phyloP scores from a whole-genome alignment of 2,888 invertebrate species.

The Microdon myrmicae region DNA sequence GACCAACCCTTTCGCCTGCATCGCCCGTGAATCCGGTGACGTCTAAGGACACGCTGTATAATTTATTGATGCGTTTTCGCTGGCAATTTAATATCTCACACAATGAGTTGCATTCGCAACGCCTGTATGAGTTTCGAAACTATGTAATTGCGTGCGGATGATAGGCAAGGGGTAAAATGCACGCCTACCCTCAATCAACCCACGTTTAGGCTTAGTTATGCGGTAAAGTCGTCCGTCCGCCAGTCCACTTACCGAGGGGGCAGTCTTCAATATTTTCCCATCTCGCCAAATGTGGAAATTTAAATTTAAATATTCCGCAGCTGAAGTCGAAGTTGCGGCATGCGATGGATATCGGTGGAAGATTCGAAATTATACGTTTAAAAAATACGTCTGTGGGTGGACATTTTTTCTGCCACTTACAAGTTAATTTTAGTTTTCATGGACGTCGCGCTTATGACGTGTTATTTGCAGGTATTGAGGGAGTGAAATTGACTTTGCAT shows the following conservation, averaged over 20 bases:
- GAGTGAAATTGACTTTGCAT: slow-evolving; percentile 38
- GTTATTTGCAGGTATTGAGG: slow-evolving; percentile 16
- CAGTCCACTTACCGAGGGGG: slow-evolving; percentile 12
- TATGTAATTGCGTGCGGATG: slow-evolving; percentile 27
- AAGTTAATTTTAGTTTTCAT: slow-evolving; percentile 30
- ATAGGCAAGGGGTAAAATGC: slow-evolving; percentile 21
- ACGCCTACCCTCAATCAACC: slow-evolving; percentile 46
- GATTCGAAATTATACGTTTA: slow-evolving; percentile 31
- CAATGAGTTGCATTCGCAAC: slow-evolving; percentile 49
- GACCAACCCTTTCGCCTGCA: slow-evolving; percentile 35
- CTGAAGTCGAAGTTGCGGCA: slow-evolving; percentile 15
- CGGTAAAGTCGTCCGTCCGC: slow-evolving; percentile 13
- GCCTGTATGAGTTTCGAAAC: slow-evolving; percentile 37
- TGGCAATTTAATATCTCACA: slow-evolving; percentile 41
- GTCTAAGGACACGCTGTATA: slow-evolving; percentile 34
- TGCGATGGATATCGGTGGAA: slow-evolving; percentile 31
- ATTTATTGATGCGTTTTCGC: slow-evolving; percentile 50
- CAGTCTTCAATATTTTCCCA: slow-evolving; percentile 19
- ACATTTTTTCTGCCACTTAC: slow-evolving; percentile 21
- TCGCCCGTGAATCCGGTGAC: slow-evolving; percentile 6
- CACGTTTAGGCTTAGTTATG: slow-evolving; percentile 1
- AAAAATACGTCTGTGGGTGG: slow-evolving; percentile 16
- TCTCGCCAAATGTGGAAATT: slow-evolving; percentile 35
- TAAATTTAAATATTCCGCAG: slow-evolving; percentile 28
- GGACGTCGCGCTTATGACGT: slow-evolving; percentile 7